phyloP scores from a whole-genome alignment of 2,888 invertebrate genomes.

The Synergus itoensis region DNA sequence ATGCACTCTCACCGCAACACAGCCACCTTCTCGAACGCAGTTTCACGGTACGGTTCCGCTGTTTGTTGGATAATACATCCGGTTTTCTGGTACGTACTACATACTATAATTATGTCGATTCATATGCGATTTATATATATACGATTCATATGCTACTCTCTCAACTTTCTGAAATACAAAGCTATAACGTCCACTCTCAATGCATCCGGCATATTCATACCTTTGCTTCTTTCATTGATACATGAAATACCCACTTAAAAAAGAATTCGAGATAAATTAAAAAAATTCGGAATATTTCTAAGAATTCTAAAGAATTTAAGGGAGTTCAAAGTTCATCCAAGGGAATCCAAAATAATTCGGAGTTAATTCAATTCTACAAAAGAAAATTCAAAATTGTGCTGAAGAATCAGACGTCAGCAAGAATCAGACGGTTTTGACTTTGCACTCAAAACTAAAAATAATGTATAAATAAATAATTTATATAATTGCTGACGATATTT shows the following conservation, averaged over 20 bases:
- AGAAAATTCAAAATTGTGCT: no score
- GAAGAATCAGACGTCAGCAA: no score
- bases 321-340: no score
- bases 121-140: conserved; percentile 2
- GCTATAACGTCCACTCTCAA: conserved; percentile 23
- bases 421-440: no score
- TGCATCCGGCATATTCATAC: conserved; percentile 17
- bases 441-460: no score
- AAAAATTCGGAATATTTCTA: no score
- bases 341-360: no score
- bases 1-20: conserved; percentile 93
- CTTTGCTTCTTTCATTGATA: conserved; percentile 21
- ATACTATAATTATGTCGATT: conserved; percentile 44
- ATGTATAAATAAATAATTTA: no score
- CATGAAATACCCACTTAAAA: not conserved
- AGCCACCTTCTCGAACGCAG: conserved; percentile 95
- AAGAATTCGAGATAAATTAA: no score
- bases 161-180: conserved; percentile 21
- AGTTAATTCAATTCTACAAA: no score
- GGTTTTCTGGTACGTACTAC: conserved; percentile 93
- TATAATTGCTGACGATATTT: no score
- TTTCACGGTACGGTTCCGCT: conserved; percentile 99
- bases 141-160: not conserved
- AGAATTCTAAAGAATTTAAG: no score
- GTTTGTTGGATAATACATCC: conserved; percentile 99